A percentile compares a stretch with the other conserved stretches of the same genome.
phyloP scores from a whole-genome alignment of 2,888 invertebrate species.

The Luffia ferchaultella region DNA sequence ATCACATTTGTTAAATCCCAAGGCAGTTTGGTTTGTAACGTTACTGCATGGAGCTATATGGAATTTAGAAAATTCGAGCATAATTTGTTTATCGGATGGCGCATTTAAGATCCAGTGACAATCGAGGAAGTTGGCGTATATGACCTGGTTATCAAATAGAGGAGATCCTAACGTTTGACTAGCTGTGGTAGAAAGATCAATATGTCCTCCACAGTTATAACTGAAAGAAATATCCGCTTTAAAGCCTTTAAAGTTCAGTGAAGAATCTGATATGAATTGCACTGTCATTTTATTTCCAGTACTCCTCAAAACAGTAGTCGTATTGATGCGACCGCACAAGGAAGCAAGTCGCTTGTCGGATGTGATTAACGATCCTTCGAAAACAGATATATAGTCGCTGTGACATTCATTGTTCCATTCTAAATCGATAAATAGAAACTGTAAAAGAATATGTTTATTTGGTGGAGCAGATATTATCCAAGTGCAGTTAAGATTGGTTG shows the following conservation, averaged over 20 bases:
- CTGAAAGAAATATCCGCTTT: constrained; percentile 68
- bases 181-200: not conserved
- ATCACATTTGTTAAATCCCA: constrained; percentile 58
- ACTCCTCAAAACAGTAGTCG: constrained; percentile 65
- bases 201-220: constrained; percentile 16
- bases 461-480: constrained; percentile 81
- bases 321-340: constrained; percentile 73
- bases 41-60: constrained; percentile 55
- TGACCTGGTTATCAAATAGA: constrained; percentile 32
- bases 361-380: constrained; percentile 37
- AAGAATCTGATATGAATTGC: constrained; percentile 46
- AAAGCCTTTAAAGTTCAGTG: constrained; percentile 59
- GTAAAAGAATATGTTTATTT: constrained; percentile 70
- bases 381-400: constrained; percentile 71
- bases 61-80: constrained; percentile 63
- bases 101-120: constrained; percentile 79
- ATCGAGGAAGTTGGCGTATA: constrained; percentile 73
- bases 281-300: constrained; percentile 68
- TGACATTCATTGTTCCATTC: constrained; percentile 57
- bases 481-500: constrained; percentile 69
- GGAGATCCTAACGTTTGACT: constrained; percentile 36
- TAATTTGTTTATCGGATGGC: constrained; percentile 66
- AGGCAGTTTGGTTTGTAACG: constrained; percentile 41
- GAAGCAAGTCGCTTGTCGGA: constrained; percentile 52
- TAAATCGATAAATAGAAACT: constrained; percentile 67